These are phyloP conservation scores for Hydra vulgaris DNA, from an alignment of 30 jellyfish, hydroid and myxozoan genomes.

Conservation along the genomic window DNA sequence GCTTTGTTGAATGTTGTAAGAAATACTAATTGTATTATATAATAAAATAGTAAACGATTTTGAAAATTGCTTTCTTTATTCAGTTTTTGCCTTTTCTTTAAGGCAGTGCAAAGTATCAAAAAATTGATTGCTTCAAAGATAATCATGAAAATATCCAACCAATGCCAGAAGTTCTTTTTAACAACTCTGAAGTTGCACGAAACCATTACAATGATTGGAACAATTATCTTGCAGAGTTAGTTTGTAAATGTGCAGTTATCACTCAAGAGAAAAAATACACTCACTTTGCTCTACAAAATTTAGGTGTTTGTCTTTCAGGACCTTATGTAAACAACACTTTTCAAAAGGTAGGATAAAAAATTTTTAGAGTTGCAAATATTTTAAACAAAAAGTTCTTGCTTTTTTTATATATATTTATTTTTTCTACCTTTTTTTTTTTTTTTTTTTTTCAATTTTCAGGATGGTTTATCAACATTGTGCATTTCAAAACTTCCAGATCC, in stretches of 20 bases:
- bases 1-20: conserved; percentile 83
- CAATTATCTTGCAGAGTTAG: conserved; percentile 56
- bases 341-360: conserved; percentile 28
- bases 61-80: neutral
- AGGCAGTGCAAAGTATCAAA: conserved; percentile 58
- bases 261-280: conserved; percentile 52
- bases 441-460: too few relatives aligned
- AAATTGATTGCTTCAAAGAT: conserved; percentile 63
- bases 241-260: conserved; percentile 71
- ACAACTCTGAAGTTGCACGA: conserved; percentile 36
- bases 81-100: neutral
- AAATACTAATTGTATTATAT: neutral
- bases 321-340: conserved; percentile 44
- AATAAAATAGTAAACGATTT: too few relatives aligned
- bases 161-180: conserved; percentile 61
- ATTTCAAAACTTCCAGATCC: conserved; percentile 45
- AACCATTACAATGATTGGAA: conserved; percentile 48
- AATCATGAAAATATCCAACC: conserved; percentile 31
- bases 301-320: conserved; percentile 71
- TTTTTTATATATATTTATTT: too few relatives aligned
- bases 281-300: conserved; percentile 73
- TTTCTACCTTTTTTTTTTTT: neutral
- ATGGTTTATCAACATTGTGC: conserved; percentile 54
- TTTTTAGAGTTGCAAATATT: too few relatives aligned
- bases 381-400: neutral